Evolutionary conservation across 2,113 vertebrate species (phyloP), one percentile per base, ranked within the genome.

Genomic region (Plecotus auritus): DNA sequence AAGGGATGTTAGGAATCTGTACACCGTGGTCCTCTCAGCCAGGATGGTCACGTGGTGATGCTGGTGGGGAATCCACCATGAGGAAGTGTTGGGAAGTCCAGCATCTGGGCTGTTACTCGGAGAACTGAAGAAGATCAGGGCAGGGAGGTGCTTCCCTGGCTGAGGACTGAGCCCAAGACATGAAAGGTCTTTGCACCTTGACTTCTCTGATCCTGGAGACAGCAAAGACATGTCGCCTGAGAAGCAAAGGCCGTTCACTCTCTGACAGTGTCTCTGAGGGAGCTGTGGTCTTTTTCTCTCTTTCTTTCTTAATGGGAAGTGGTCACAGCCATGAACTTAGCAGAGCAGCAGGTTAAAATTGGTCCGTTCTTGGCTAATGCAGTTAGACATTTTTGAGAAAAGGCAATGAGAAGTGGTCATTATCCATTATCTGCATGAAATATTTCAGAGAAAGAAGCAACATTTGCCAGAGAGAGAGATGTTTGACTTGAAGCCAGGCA

Each of bases 381-480:
- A 96, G 97, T 98, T 98, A 97, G 98, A 98, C 97, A 1, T 98
- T 97, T 97, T 98, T 42, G 95, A 98, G 98, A 98, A 98, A 96
- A 97, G 98, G 97, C 97, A 96, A 97, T 96, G 98, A 98, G 97
- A 98, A 98, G 98, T 97, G 98, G 98, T 98, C 98, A 98, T 98
- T 98, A 98, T 98, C 98, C 98, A 98, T 98, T 98, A 98, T 98
- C 98, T 98, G 98, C 98, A 97, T 95, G 98, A 98, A 97, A 95
- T 98, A 98, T 96, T 97, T 98, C 98, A 98, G 97, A 98, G 97
- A 96, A 97, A 98, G 95, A 96, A 98, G 97, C 88, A 72, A 96
- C 85, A 89, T 97, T 98, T 97, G 98, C 98, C 97, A 47, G 28
- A 76, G 42, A 17, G 45, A 96, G 98, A 97, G 96, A 97, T 98